Evolutionary conservation across 2,113 vertebrate species (phyloP), one percentile per base, ranked within the genome.

Genomic region (Semnornis frantzii): DNA sequence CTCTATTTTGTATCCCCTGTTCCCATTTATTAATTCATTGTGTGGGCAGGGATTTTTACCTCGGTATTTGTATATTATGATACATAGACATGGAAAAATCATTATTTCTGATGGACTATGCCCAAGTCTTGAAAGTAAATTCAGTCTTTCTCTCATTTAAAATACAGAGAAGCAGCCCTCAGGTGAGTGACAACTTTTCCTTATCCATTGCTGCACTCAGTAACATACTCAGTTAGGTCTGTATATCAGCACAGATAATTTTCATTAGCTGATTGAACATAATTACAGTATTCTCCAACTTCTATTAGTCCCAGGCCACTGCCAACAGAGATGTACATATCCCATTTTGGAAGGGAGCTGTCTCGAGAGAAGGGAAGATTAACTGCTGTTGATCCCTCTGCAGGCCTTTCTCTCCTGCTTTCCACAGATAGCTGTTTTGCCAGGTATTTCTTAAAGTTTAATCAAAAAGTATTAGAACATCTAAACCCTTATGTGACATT

Each of bases 391-490:
- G 15, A 3, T 90, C 31, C 17, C 69, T 62, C 18, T 58, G 27
- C 30, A 20, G 42, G 9, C 11, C 4, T 69, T 82, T 60, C 34
- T 63, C 30, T 69, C 33, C 5, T 83, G 30, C 42, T 90, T 93
- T 81, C 31, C 17, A 55, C 10, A 69, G 84, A 42, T 21, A 52
- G 19, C 7, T n/a, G 4, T 52, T 92, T 85, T 63, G 63, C 63
- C 46, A 70, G 83, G 50, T 79, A 68, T 79, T 79, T 92, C 66
- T 84, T 95, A 89, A 96, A 84, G 12, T 92, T 94, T 93, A 93
- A 92, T 94, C 65, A 90, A 86, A 79, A 58, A 93, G 88, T 89
- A 58, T 84, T 86, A 84, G 65, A 82, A 62, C 30, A 55, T 83
- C 68, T 90, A 81, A 90, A n/a, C n/a, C 62, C 70, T 94, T 90